A percentile compares a stretch with the other conserved stretches of the same genome.
Evolutionary conservation across 2,888 invertebrate species (phyloP).

Genomic region (Xanthia togata): DNA sequence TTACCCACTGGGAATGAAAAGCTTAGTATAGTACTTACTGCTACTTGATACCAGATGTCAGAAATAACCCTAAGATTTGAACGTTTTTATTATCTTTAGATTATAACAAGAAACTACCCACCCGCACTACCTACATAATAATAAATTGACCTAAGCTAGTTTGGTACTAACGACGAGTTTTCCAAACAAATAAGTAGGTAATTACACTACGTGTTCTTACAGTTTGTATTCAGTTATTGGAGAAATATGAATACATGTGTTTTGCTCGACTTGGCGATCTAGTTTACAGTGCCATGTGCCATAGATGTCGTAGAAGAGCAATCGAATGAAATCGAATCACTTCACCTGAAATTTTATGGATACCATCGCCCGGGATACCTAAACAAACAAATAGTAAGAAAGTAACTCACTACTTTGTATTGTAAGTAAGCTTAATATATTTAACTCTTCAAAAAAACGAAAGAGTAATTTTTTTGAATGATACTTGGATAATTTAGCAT

Average conservation of each 20-base stretch:
- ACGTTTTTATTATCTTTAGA: background rate
- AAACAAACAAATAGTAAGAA: background rate
- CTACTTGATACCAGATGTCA: constrained; percentile 12
- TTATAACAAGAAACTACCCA: constrained; percentile 4
- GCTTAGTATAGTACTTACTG: constrained; percentile 8
- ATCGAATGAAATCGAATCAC: background rate
- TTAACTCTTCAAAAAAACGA: background rate
- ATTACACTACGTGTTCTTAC: background rate
- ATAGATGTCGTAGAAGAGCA: background rate
- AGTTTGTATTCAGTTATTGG: background rate
- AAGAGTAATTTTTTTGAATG: background rate
- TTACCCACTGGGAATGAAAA: background rate
- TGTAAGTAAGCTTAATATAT: too few relatives aligned
- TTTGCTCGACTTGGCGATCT: too few relatives aligned
- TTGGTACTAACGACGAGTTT: background rate
- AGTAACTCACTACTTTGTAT: background rate
- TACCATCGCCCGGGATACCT: background rate
- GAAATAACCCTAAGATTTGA: background rate
- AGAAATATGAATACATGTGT: too few relatives aligned
- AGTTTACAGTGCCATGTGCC: background rate
- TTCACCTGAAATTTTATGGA: background rate
- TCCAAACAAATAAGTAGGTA: background rate
- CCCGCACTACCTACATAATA: constrained; percentile 6
- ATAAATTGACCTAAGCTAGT: background rate
- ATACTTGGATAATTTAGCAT: constrained; percentile 11